Percentiles rank a stretch among this genome's conserved stretches.
These are phyloP conservation scores for Halotydeus destructor DNA, from an alignment of 1,140 invertebrate species.

Conservation along the genomic window DNA sequence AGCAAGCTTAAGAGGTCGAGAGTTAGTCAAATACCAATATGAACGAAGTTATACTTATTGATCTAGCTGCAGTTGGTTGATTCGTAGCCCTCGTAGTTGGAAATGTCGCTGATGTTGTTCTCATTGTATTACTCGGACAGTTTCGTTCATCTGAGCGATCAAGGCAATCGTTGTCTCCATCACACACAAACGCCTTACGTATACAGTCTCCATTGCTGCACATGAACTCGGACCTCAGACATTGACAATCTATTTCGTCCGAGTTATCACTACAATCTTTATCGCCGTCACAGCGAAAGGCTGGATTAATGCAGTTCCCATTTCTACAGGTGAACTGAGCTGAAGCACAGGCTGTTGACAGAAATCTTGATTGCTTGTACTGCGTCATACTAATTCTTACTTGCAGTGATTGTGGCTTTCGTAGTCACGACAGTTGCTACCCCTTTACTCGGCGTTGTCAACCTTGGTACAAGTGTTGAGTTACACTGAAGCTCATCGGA, in stretches of 20 bases:
- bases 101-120: too few species aligned
- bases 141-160: slow-evolving; percentile 77
- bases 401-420: slow-evolving; percentile 88
- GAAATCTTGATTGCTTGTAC: too few species aligned
- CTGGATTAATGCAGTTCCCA: slow-evolving; percentile 63
- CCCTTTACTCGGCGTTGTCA: slow-evolving; percentile 75
- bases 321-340: slow-evolving; percentile 83
- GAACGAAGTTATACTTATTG: too few species aligned
- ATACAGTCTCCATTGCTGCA: slow-evolving; percentile 80
- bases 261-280: slow-evolving; percentile 78
- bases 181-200: slow-evolving; percentile 64
- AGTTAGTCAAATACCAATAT: too few species aligned
- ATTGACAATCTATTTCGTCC: slow-evolving; percentile 76
- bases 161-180: slow-evolving; percentile 78
- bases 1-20: too few species aligned
- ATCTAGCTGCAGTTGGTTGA: too few species aligned
- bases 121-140: slow-evolving; percentile 41
- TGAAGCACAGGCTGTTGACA: slow-evolving; percentile 75
- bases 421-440: slow-evolving; percentile 71
- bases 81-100: too few species aligned
- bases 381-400: slow-evolving; percentile 80
- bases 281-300: slow-evolving; percentile 72
- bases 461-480: too few species aligned
- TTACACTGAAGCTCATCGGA: too few species aligned
- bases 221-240: slow-evolving; percentile 60